A percentile compares a stretch with the other conserved stretches of the same genome.
These are phyloP conservation scores for Hydractinia echinata DNA, from an alignment of 30 jellyfish, hydroid and myxozoan species.

Conservation along the genomic window DNA sequence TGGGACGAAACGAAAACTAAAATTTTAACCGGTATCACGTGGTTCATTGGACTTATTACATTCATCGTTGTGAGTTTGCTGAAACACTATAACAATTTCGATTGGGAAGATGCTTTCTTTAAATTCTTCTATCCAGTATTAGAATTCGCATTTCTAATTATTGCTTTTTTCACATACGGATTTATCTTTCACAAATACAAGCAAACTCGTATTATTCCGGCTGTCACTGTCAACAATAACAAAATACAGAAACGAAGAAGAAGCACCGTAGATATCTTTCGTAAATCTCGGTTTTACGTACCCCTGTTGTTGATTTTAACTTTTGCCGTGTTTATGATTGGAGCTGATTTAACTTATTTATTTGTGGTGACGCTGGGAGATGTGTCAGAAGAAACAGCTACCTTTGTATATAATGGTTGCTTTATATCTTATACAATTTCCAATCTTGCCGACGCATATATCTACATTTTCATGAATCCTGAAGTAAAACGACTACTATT, in stretches of 20 bases:
- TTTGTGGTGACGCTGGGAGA: background rate
- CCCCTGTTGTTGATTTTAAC: background rate
- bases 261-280: background rate
- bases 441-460: background rate
- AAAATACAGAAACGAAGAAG: background rate
- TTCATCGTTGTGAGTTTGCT: background rate
- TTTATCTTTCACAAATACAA: constrained; percentile 4
- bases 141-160: background rate
- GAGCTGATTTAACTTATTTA: background rate
- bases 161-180: background rate
- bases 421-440: constrained; percentile 3
- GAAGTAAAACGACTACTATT: background rate
- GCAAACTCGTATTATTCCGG: background rate
- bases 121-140: constrained; percentile 5
- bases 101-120: constrained; percentile 13
- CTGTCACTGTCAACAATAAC: background rate
- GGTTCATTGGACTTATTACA: background rate
- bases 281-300: background rate
- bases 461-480: background rate
- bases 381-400: background rate
- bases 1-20: constrained; percentile 9
- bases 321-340: background rate
- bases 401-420: background rate
- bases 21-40: background rate
- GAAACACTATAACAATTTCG: background rate